These are phyloP conservation scores for Mallotus villosus DNA, from an alignment of 2,797 vertebrate genomes.

Conservation along the genomic window DNA sequence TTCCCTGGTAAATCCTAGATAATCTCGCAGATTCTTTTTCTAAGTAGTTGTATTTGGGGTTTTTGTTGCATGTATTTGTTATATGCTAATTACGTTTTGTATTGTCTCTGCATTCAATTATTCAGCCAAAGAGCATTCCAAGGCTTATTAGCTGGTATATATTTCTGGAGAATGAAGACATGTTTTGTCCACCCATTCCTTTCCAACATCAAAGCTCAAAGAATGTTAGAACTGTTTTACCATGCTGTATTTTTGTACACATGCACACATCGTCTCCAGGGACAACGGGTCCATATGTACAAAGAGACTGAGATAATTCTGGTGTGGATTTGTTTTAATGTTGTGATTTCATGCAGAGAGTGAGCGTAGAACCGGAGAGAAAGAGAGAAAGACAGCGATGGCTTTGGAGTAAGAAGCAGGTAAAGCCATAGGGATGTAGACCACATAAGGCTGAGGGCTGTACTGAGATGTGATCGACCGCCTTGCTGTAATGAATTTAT, in stretches of 20 bases:
- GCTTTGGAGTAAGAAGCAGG: not conserved
- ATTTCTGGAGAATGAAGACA: slow-evolving; percentile 48
- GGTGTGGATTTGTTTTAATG: not conserved
- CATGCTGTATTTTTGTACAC: too few relatives aligned
- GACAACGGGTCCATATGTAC: not conserved
- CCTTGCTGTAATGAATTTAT: slow-evolving; percentile 42
- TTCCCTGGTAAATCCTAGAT: slow-evolving; percentile 50
- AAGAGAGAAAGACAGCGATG: slow-evolving; percentile 3
- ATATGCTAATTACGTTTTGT: slow-evolving; percentile 69
- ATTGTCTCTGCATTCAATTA: slow-evolving; percentile 65
- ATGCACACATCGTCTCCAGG: too few relatives aligned
- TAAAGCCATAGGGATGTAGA: slow-evolving; percentile 5
- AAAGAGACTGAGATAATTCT: not conserved
- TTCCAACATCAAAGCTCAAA: slow-evolving; percentile 65
- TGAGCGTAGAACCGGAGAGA: not conserved
- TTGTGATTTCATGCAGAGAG: too few relatives aligned
- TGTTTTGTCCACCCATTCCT: slow-evolving; percentile 57
- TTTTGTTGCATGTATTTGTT: slow-evolving; percentile 56
- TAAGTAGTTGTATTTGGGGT: slow-evolving; percentile 37
- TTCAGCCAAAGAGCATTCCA: slow-evolving; percentile 65
- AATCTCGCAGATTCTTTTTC: slow-evolving; percentile 55
- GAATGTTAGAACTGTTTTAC: slow-evolving; percentile 38
- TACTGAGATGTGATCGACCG: slow-evolving; percentile 33
- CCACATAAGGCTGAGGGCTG: slow-evolving; percentile 9
- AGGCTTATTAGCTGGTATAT: slow-evolving; percentile 68